Percentiles rank a stretch among this genome's conserved stretches.
Evolutionary conservation across 2,888 invertebrate species (phyloP).

Genomic region (Diaphora mendica): DNA sequence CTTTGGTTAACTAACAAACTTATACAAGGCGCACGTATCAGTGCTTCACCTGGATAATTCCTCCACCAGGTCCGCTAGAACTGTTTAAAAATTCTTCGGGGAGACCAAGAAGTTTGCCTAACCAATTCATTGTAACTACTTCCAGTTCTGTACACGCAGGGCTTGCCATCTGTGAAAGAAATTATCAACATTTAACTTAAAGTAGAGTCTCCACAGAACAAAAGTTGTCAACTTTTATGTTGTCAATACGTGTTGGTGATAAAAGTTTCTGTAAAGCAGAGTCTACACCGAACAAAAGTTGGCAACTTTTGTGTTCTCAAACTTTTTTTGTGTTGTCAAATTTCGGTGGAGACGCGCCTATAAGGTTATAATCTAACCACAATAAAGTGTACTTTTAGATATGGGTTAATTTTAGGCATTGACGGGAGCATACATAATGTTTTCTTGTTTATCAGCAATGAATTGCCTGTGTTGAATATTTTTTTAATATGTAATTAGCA

Average conservation of each 20-base stretch:
- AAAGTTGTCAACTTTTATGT: no score
- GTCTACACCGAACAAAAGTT: no score
- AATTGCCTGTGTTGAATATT: no score
- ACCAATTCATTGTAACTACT: constrained; percentile 97
- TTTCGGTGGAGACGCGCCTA: no score
- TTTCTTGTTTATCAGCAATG: background rate
- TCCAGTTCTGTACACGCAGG: constrained; percentile 97
- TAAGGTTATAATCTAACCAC: background rate
- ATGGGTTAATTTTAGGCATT: no score
- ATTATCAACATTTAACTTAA: background rate
- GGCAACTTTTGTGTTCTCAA: no score
- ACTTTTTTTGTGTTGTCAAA: no score
- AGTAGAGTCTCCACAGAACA: no score
- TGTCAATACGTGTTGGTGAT: no score
- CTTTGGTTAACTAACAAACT: background rate
- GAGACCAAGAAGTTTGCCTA: constrained; percentile 93
- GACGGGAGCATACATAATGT: background rate
- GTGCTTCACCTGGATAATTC: constrained; percentile 91
- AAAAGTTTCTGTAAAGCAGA: no score
- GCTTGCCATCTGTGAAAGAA: constrained; percentile 88
- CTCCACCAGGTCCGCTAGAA: constrained; percentile 92
- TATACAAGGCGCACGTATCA: background rate
- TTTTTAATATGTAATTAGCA: no score
- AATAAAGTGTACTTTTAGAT: background rate
- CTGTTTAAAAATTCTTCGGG: constrained; percentile 94